These are phyloP conservation scores for Hydraecia micacea DNA, from an alignment of 2,888 invertebrate species.

Conservation along the genomic window DNA sequence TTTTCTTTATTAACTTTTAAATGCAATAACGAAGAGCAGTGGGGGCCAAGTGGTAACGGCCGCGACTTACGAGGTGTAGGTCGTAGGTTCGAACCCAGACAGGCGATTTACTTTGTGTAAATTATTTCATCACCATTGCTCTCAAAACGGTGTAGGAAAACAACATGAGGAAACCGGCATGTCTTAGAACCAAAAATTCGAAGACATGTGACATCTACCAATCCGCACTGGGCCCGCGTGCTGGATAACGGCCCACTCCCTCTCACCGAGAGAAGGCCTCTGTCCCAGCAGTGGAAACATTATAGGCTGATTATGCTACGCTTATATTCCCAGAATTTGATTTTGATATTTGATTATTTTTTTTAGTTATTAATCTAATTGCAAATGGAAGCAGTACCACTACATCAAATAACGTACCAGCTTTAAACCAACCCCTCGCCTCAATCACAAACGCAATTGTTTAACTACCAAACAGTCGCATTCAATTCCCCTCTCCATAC, in stretches of 20 bases:
- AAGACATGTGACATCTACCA: background rate
- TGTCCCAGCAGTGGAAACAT: background rate
- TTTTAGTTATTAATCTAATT: background rate
- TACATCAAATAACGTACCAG: conserved; percentile 10
- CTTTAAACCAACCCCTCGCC: background rate
- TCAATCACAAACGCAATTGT: conserved; percentile 35
- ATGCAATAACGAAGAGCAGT: no score
- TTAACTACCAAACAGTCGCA: conserved; percentile 14
- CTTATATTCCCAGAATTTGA: background rate
- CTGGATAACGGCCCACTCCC: background rate
- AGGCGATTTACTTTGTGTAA: no score
- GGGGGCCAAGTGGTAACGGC: no score
- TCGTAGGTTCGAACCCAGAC: no score
- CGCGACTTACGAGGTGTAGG: no score
- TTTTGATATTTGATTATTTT: background rate
- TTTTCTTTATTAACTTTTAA: background rate
- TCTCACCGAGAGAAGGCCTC: background rate
- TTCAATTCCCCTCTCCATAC: conserved; percentile 1
- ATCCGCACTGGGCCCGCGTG: background rate
- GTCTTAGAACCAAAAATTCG: no score
- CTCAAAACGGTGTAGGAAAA: no score
- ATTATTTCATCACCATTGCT: no score
- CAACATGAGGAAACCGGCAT: no score
- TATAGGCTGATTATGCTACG: background rate
- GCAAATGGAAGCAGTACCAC: background rate